Evolutionary conservation across 2,113 vertebrate species (phyloP).

Genomic region (Chaetura pelagica): DNA sequence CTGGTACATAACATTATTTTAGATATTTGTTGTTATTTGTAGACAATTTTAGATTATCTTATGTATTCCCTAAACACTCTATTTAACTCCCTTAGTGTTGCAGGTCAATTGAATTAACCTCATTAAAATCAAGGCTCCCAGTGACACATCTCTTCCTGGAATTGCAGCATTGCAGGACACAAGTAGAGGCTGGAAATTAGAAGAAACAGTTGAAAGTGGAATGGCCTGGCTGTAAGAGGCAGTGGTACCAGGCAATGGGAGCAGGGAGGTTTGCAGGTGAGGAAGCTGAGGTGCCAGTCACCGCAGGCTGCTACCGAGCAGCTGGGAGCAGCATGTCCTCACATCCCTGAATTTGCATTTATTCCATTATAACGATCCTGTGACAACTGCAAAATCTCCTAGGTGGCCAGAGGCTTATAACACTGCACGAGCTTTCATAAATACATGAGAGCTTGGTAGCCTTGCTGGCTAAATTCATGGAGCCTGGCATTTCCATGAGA

Average conservation of each 20-base stretch:
- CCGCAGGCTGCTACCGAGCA: accelerated
- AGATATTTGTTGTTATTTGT: not conserved
- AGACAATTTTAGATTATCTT: not conserved
- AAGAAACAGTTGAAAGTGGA: not conserved
- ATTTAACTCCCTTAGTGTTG: not conserved
- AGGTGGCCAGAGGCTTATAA: not conserved
- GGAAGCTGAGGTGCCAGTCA: not conserved
- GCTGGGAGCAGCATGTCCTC: accelerated
- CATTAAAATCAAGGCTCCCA: not conserved
- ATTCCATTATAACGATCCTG: not conserved
- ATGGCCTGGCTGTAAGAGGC: not conserved
- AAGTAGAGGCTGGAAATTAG: not conserved
- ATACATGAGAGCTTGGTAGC: not conserved
- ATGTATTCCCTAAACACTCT: not conserved
- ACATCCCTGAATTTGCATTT: not conserved
- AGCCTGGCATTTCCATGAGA: not conserved
- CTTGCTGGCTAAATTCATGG: not conserved
- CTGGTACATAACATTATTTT: not conserved
- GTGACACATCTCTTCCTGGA: not conserved
- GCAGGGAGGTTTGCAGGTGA: not conserved
- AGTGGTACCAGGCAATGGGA: not conserved
- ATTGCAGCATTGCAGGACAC: not conserved
- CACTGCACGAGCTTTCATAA: not conserved
- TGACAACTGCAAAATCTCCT: not conserved
- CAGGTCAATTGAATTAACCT: not conserved